Base-by-base conservation (phyloP, 2,888 invertebrate species). In the Octodonta nipae region DNA sequence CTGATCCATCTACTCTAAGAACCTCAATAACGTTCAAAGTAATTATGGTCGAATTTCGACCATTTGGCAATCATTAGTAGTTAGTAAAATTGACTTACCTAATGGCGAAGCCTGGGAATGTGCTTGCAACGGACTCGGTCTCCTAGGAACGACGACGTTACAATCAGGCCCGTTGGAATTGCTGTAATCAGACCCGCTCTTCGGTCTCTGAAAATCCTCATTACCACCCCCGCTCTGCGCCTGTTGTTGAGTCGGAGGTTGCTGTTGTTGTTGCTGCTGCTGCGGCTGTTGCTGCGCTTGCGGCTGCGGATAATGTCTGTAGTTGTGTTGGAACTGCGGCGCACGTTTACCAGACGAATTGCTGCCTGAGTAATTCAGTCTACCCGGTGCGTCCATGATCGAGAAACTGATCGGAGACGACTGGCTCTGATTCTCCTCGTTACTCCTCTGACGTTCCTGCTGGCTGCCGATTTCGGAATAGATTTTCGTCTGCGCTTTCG, bases 351-450 rank as follows among this genome's bases (percentile, higher is more conserved):
- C 61, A 33, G 70, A 61, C 44, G 62, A 66, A 55, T 64, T 70
- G 53, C 63, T 71, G 30, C 66, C 64, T 41, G 65, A 61, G 47
- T 75, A 79, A 54, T 69, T 75, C 32, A 78, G 58, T 44, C 73
- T 64, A 11, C 75, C 71, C 8, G 72, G 72, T 5, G 73, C 70
- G 59, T 80, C 80, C 71, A 80, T 77, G 43, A 78, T 74, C 2
- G 79, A 78, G 59, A 78, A 81, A 59, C 80, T 79, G 44, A 80
- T 78, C 5, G 80, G 79, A 10, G 79, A 78, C 10, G 77, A 78
- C 48, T 78, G 65, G 63, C 57, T 68, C 60, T 63, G 52, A 58
- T n/a, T 4, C 61, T 74, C 68, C 46, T 70, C 66, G 31, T 47
- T 49, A 17, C 36, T 47, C 14, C 60, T 50, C 14, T 65, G 64